Evolutionary conservation across 2,888 invertebrate species (phyloP), one percentile per base, ranked within the genome.

Genomic region (Thereva unica): DNA sequence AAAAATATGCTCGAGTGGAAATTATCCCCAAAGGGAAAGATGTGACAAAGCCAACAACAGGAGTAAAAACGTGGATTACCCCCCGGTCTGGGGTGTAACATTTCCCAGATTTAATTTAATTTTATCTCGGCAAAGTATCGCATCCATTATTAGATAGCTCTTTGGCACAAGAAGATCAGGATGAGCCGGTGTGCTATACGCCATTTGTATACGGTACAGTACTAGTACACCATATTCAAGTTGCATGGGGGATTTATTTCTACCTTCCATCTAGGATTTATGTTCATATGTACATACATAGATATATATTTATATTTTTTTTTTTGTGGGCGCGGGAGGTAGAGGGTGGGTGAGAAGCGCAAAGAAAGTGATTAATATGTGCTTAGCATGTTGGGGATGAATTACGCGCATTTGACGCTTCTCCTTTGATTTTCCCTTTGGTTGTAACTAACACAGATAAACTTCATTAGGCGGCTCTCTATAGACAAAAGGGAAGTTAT

Each of bases 51-150:
- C 61, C 61, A 50, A 50, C 50, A 49, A 41, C 49, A 61, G 23
- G 23, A 61, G 50, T 61, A 61, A 40, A 49, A 61, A 61, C 50
- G 40, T 41, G 42, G 57, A 59, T 59, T 59, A 59, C 57, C 45
- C 34, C 61, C 23, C 23, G 23, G 66, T 61, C 63, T 66, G 55
- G 56, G 66, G 63, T 66, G 66, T 63, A 66, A 68, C 66, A 68
- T 68, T 66, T 66, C 50, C 55, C 63, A 63, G 66, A 68, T 66
- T 68, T 66, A 66, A 63, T 68, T 68, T 68, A 66, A 66, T 68
- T 68, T 64, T 66, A 68, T 68, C 68, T 66, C 61, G 34, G 41
- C 61, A 10, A 41, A 50, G 61, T 23, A 61, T 61, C 61, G 50
- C 50, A 61, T 61, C 61, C 61, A 61, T 61, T 61, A 61, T 61